Evolutionary conservation across 2,888 invertebrate genomes (phyloP).

Genomic region (Tillus elongatus): DNA sequence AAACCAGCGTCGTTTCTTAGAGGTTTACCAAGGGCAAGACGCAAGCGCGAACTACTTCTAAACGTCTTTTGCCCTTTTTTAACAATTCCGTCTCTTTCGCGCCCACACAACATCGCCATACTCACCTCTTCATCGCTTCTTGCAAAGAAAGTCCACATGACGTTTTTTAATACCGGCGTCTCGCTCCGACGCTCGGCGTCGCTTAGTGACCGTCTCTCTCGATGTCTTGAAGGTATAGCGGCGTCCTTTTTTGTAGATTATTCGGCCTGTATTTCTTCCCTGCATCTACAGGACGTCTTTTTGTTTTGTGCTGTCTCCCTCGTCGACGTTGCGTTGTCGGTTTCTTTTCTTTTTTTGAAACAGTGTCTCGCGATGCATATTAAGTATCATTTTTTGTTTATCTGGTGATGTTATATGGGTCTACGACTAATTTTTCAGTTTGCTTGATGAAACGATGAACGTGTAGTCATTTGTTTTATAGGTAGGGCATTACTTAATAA

Average conservation of each 20-base stretch:
- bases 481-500: too few species aligned
- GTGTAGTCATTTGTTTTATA: too few species aligned
- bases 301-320: constrained; percentile 12
- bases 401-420: too few species aligned
- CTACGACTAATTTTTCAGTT: too few species aligned
- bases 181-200: constrained; percentile 15
- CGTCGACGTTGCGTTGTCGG: constrained; percentile 8
- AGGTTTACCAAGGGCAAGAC: constrained; percentile 43
- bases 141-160: constrained; percentile 22
- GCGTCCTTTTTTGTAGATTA: constrained; percentile 26
- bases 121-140: constrained; percentile 23
- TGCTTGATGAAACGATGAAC: too few species aligned
- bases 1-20: constrained; percentile 45
- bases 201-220: constrained; percentile 17
- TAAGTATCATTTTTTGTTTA: too few species aligned
- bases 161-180: constrained; percentile 19
- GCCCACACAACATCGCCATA: constrained; percentile 7
- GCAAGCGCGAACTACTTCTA: constrained; percentile 38
- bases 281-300: too few species aligned
- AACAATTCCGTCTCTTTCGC: constrained; percentile 23
- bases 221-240: constrained; percentile 18
- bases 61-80: constrained; percentile 38
- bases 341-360: constrained; percentile 8
- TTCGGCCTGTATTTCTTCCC: background rate
- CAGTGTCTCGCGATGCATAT: too few species aligned